Percentiles rank a stretch among this genome's conserved stretches.
Evolutionary conservation across 2,888 invertebrate genomes (phyloP).

Genomic region (Meteorus cinctellus): DNA sequence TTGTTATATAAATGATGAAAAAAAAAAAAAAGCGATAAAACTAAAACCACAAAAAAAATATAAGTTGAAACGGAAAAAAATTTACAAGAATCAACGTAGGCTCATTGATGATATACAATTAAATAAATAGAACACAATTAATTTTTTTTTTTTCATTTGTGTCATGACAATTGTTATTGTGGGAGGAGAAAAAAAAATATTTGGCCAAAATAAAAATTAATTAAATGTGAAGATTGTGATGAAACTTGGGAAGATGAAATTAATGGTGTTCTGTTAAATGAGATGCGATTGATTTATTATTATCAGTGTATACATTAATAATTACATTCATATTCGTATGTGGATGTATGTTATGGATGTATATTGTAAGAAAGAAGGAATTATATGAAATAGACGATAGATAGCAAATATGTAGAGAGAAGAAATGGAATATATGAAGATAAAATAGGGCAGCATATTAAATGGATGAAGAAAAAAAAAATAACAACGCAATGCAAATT

Average conservation of each 20-base stretch:
- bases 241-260: neutral
- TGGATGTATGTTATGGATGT: neutral
- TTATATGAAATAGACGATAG: neutral
- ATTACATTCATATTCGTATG: neutral
- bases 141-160: neutral
- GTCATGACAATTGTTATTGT: neutral
- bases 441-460: neutral
- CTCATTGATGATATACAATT: conserved; percentile 16
- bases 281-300: conserved; percentile 4
- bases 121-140: neutral
- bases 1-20: conserved; percentile 41
- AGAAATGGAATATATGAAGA: neutral
- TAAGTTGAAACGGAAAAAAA: conserved; percentile 28
- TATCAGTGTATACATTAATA: conserved; percentile 1
- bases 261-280: conserved; percentile 2
- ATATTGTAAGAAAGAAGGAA: conserved; percentile 13
- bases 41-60: conserved; percentile 28
- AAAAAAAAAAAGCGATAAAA: conserved; percentile 30
- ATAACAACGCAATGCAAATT: neutral
- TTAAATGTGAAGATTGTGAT: neutral
- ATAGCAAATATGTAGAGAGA: neutral
- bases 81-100: conserved; percentile 24
- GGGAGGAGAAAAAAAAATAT: neutral
- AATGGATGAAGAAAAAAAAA: neutral
- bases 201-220: neutral